Conservation (phyloP, 2,888 invertebrate genomes). For the Thelaira solivaga region DNA sequence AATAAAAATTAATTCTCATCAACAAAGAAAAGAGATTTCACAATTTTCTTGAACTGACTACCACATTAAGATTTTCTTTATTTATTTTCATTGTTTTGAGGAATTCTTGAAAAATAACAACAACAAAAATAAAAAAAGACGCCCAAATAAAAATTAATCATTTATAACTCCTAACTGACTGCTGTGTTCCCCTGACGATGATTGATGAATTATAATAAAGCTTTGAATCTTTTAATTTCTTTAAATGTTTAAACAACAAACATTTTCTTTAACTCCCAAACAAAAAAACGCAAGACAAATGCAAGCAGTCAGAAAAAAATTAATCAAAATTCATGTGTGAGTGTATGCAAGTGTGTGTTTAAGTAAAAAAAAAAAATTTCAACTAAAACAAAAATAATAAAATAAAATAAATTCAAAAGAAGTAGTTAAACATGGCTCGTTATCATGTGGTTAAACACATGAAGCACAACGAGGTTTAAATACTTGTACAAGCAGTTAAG, state of each 20-base stretch:
- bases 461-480: slow-evolving; percentile 42
- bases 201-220: slow-evolving; percentile 60
- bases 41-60: no score
- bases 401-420: slow-evolving; percentile 33
- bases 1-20: no score
- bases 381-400: neutral
- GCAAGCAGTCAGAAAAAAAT: slow-evolving; percentile 27
- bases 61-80: neutral
- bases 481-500: slow-evolving; percentile 45
- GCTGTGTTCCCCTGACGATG: slow-evolving; percentile 46
- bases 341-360: slow-evolving; percentile 35
- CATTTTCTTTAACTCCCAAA: neutral
- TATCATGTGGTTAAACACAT: slow-evolving; percentile 47
- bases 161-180: slow-evolving; percentile 39
- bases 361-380: neutral
- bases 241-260: slow-evolving; percentile 16
- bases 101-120: neutral
- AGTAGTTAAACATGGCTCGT: slow-evolving; percentile 56
- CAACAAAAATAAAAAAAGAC: neutral
- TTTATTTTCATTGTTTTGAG: no score
- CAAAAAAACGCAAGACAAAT: neutral
- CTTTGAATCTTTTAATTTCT: slow-evolving; percentile 11
- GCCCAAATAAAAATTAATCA: slow-evolving; percentile 55
- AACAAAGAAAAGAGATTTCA: no score
- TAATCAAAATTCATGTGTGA: slow-evolving; percentile 59